Evolutionary conservation across 2,888 invertebrate genomes (phyloP).

Genomic region (Oxycera nigricornis): DNA sequence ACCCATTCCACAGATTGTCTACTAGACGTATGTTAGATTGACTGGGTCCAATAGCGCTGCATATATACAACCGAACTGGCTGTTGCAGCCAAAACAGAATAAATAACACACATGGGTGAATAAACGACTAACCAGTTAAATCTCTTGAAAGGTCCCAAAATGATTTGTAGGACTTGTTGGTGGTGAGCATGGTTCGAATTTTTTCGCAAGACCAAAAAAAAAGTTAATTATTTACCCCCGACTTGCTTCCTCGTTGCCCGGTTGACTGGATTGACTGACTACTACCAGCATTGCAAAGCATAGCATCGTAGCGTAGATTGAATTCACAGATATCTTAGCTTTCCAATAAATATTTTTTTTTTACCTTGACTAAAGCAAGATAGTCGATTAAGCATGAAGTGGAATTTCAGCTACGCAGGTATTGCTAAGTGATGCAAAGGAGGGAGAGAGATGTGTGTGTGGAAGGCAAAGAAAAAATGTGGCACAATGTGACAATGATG

Average conservation of each 20-base stretch:
- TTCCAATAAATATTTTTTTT: slow-evolving; percentile 21
- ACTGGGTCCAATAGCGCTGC: no score
- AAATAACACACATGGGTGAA: neutral
- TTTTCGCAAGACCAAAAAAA: neutral
- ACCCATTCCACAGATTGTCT: no score
- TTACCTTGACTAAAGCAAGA: slow-evolving; percentile 12
- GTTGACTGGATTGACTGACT: neutral
- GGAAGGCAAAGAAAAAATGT: neutral
- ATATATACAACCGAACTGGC: no score
- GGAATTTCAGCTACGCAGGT: slow-evolving; percentile 14
- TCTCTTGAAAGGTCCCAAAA: slow-evolving; percentile 3
- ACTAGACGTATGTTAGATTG: no score
- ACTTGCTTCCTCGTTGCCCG: neutral
- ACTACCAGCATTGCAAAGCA: neutral
- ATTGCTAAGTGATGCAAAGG: neutral
- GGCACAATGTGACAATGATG: neutral
- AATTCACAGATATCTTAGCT: neutral
- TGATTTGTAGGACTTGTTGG: neutral
- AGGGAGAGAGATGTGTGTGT: neutral
- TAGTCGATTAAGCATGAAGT: slow-evolving; percentile 30
- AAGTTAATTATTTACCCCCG: slow-evolving; percentile 23
- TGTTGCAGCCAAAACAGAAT: no score
- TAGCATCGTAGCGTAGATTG: neutral
- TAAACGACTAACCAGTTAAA: slow-evolving; percentile 14
- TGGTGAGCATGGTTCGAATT: slow-evolving; percentile 9